Evolutionary conservation across 2,888 invertebrate species (phyloP).

Genomic region (Megaustenia siamemsis): DNA sequence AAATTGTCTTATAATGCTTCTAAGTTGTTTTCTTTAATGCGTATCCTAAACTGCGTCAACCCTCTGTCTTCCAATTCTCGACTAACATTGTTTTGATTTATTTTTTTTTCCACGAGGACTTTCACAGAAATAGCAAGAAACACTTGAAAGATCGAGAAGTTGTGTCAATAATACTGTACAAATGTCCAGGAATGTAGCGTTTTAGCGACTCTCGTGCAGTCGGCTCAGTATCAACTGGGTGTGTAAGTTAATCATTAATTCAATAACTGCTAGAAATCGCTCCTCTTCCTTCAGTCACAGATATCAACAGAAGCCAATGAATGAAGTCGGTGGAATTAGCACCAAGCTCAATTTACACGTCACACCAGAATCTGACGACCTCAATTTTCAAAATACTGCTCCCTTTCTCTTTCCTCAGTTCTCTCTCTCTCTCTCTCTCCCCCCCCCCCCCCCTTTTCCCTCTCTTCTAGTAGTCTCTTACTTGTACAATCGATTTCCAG

Average conservation of each 20-base stretch:
- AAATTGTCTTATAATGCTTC: no score
- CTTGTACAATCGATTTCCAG: neutral
- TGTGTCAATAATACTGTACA: no score
- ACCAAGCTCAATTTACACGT: neutral
- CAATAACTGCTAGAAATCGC: neutral
- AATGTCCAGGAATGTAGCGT: no score
- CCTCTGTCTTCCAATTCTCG: no score
- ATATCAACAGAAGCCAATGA: neutral
- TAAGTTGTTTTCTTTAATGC: no score
- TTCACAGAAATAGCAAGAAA: no score
- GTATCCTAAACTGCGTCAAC: no score
- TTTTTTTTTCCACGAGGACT: no score
- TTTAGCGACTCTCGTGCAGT: no score
- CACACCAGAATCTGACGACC: neutral
- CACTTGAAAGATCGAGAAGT: no score
- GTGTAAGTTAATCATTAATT: neutral
- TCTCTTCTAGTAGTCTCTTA: neutral
- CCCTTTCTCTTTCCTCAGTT: neutral
- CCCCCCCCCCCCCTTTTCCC: neutral
- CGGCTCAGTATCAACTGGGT: no score
- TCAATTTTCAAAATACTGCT: neutral
- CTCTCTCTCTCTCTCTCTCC: neutral
- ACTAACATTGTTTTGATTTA: no score
- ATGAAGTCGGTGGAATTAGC: neutral
- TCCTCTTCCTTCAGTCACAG: neutral